Percentiles rank a stretch among this genome's conserved stretches.
Evolutionary conservation across 1,140 invertebrate genomes (phyloP).

Genomic region (Lutraria rhynchaena): DNA sequence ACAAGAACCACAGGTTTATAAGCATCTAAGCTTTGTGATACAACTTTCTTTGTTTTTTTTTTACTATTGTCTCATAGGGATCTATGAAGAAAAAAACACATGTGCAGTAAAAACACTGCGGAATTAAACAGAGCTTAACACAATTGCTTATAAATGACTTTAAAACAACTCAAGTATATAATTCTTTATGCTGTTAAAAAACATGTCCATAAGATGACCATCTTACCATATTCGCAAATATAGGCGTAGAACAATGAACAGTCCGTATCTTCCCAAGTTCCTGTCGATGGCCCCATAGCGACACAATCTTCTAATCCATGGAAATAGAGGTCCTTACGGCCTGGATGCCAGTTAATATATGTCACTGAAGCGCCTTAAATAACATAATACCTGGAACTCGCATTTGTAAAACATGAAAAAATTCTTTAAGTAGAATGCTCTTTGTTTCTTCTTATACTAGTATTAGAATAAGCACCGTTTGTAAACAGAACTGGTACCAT

Average conservation of each 20-base stretch:
- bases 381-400: not conserved
- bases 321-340: not conserved
- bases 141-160: no score
- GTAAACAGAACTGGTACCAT: no score
- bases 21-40: no score
- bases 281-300: not conserved
- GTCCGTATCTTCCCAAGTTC: not conserved
- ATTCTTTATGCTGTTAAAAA: no score
- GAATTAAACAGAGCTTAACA: no score
- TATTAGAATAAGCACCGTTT: not conserved
- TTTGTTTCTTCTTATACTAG: not conserved
- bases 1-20: no score
- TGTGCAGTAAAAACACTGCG: no score
- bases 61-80: no score
- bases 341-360: constrained; percentile 9
- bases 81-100: no score
- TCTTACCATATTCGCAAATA: constrained; percentile 32
- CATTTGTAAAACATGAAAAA: not conserved
- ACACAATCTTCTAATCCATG: constrained; percentile 22
- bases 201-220: not conserved
- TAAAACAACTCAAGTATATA: no score
- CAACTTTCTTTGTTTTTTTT: no score
- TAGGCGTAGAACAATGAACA: constrained; percentile 4
- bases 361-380: not conserved
- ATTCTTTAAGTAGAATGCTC: not conserved